These are phyloP conservation scores for Chaetophractus vellerosus DNA, from an alignment of 2,797 vertebrate genomes.

Conservation along the genomic window DNA sequence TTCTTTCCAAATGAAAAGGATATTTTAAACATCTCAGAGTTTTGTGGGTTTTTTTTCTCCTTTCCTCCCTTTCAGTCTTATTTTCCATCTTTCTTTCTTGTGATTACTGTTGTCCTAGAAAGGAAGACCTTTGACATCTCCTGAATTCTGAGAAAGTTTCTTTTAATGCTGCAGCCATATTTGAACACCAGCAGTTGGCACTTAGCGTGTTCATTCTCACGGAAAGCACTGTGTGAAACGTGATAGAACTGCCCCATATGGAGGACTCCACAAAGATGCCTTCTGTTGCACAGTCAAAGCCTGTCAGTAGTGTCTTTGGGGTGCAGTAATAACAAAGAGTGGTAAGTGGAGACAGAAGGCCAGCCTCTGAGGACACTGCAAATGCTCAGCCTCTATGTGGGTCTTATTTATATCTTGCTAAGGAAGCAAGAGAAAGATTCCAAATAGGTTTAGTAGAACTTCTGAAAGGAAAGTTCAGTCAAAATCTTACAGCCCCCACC, in stretches of 20 bases:
- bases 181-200: background rate
- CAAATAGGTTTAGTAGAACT: background rate
- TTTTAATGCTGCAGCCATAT: background rate
- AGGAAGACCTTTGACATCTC: constrained; percentile 52
- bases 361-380: background rate
- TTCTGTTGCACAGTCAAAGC: background rate
- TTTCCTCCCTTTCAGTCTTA: background rate
- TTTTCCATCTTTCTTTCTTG: constrained; percentile 30
- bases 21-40: background rate
- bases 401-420: constrained; percentile 10
- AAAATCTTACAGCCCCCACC: background rate
- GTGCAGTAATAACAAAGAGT: background rate
- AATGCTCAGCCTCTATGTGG: background rate
- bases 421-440: constrained; percentile 1
- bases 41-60: background rate
- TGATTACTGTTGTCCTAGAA: background rate
- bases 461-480: constrained; percentile 28
- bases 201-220: background rate
- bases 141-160: constrained; percentile 8
- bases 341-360: background rate
- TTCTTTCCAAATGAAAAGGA: constrained; percentile 56
- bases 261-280: background rate
- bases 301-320: background rate
- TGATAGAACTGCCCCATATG: background rate
- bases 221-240: background rate